Evolutionary conservation across 2,797 vertebrate species (phyloP).

Genomic region (Podarcis lilfordi): DNA sequence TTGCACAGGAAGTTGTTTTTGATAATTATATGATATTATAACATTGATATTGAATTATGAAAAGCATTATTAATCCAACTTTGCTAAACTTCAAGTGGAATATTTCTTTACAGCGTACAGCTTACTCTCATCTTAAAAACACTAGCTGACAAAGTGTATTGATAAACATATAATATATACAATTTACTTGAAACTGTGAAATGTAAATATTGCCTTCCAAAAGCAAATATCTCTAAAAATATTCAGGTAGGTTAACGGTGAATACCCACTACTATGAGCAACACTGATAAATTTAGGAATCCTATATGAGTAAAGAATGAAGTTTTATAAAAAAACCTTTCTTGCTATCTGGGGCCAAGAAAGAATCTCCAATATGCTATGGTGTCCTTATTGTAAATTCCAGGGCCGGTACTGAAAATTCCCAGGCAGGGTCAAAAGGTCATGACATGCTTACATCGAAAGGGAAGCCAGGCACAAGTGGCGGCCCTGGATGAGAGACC

Average conservation of each 20-base stretch:
- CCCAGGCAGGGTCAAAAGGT: background rate
- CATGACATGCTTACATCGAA: background rate
- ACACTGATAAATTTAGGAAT: background rate
- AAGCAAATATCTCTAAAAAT: background rate
- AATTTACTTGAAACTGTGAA: background rate
- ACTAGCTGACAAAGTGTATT: constrained; percentile 25
- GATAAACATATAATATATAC: background rate
- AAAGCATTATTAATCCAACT: rapidly evolving
- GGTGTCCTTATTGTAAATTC: background rate
- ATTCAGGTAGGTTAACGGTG: background rate
- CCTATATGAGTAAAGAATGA: background rate
- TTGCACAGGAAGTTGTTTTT: constrained; percentile 7
- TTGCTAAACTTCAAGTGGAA: background rate
- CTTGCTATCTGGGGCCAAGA: background rate
- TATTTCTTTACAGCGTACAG: background rate
- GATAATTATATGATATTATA: constrained; percentile 10
- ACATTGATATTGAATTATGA: rapidly evolving
- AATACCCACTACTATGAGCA: background rate
- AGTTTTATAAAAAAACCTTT: background rate
- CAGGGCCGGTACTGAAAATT: background rate
- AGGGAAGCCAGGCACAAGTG: constrained; percentile 9
- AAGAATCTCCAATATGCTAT: background rate
- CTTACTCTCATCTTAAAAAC: constrained; percentile 46
- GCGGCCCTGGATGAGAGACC: background rate
- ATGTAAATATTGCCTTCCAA: constrained; percentile 21